A percentile compares a stretch with the other conserved stretches of the same genome.
Evolutionary conservation across 2,113 vertebrate species (phyloP).

Genomic region (Mormyrus iriodes): DNA sequence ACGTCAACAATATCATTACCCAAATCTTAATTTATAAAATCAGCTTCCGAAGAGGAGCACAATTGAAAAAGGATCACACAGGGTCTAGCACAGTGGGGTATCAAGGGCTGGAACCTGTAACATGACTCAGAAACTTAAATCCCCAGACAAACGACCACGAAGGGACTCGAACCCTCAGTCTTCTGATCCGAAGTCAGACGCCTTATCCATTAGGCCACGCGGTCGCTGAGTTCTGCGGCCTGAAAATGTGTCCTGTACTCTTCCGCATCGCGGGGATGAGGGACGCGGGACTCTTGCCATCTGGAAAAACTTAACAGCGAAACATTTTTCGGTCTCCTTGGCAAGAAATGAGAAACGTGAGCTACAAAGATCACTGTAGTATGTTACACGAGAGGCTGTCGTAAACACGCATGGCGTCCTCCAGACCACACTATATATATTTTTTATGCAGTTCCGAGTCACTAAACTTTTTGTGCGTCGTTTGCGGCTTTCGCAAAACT

Average conservation of each 20-base stretch:
- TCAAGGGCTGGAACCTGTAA: not conserved
- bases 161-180: not conserved
- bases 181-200: not conserved
- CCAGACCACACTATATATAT: too few relatives aligned
- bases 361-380: too few relatives aligned
- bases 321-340: too few relatives aligned
- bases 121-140: not conserved
- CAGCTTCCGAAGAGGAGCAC: not conserved
- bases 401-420: too few relatives aligned
- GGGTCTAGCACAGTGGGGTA: too few relatives aligned
- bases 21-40: not conserved
- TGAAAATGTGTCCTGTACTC: not conserved
- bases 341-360: too few relatives aligned
- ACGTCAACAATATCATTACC: not conserved
- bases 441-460: too few relatives aligned
- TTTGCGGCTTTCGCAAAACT: too few relatives aligned
- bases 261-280: not conserved
- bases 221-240: fast-evolving
- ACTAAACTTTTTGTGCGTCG: too few relatives aligned
- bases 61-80: not conserved
- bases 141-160: not conserved
- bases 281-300: not conserved
- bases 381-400: too few relatives aligned
- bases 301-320: too few relatives aligned
- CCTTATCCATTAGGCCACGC: not conserved